Conservation (phyloP, 2,797 vertebrate genomes). For the Hydrolagus colliei region DNA sequence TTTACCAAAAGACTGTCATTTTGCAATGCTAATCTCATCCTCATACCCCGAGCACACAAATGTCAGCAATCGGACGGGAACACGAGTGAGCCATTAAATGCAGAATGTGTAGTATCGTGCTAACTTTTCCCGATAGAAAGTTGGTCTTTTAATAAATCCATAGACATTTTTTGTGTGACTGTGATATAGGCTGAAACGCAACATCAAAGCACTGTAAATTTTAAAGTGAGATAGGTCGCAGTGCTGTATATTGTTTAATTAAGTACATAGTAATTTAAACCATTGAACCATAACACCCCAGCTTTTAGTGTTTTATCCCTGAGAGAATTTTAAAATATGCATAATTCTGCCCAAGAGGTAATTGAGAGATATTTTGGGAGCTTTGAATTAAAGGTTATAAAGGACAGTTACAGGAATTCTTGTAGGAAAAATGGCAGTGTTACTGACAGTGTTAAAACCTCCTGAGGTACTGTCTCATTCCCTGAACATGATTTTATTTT, state of each 20-base stretch:
- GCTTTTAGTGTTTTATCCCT: constrained; percentile 52
- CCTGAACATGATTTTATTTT: constrained; percentile 32
- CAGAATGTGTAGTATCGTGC: neutral
- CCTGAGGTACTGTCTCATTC: constrained; percentile 40
- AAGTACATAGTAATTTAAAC: constrained; percentile 52
- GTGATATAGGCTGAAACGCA: neutral
- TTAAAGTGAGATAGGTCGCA: neutral
- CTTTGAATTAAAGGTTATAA: constrained; percentile 52
- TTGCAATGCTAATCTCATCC: neutral
- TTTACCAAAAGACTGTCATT: neutral
- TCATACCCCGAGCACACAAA: neutral
- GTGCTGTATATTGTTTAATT: constrained; percentile 46
- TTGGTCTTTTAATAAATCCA: neutral
- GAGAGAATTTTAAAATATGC: constrained; percentile 52
- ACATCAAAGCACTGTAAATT: constrained; percentile 22
- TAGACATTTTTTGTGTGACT: neutral
- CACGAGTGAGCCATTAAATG: neutral
- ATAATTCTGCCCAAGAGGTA: constrained; percentile 48
- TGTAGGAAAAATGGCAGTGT: constrained; percentile 40
- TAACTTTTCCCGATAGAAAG: neutral
- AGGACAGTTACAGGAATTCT: constrained; percentile 46
- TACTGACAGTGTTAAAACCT: constrained; percentile 47
- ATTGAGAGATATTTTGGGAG: constrained; percentile 51
- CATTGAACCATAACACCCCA: constrained; percentile 49
- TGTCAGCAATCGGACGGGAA: neutral